Base-by-base conservation (phyloP, 2,888 invertebrate genomes). In the Noctua janthina region DNA sequence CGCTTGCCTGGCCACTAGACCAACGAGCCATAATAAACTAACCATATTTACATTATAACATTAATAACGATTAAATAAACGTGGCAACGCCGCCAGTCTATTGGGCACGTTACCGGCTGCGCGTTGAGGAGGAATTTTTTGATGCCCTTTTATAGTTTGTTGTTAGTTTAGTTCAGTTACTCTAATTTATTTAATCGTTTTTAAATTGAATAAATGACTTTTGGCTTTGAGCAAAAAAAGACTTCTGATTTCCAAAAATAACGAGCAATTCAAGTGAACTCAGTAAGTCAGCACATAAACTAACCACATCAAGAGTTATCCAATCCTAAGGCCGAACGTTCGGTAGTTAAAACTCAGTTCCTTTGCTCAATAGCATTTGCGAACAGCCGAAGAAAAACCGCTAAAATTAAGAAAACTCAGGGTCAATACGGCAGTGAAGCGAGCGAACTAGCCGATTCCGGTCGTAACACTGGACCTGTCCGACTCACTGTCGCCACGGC, bases 301-400 rank as follows among this genome's bases (percentile, higher is more conserved):
- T 15, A 78, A 39, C 54, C 75, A 77, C 77, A 67, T 67, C 56
- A 67, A 67, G 46, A 15, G 35, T 20, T 11, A 35, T 62, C 1
- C 35, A 76, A 56, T 35, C 7, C 10, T 20, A 66, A 49, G 56
- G 35, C 11, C n/a, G 46, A n/a, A 17, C 29, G 43, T 29, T 51
- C 11, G 43, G 51, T 17, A 29, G n/a, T 62, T 54, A 64, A 51
- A 5, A 29, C 20, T 67, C 20, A 51, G 54, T 13, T 67, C 23
- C 54, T 78, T 78, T 79, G 68, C 69, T 79, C 49, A n/a, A 11
- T 20, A 59, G 1, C 2, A 51, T 17, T 56, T 78, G 17, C n/a
- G n/a, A 29, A 17, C 8, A 56, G 2, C 15, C 7, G 29, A 43
- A 69, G 51, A 64, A 62, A 68, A 70, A n/a, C 20, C 7, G 23